Conservation (phyloP, 2,797 vertebrate species). For the Karalla daura region DNA sequence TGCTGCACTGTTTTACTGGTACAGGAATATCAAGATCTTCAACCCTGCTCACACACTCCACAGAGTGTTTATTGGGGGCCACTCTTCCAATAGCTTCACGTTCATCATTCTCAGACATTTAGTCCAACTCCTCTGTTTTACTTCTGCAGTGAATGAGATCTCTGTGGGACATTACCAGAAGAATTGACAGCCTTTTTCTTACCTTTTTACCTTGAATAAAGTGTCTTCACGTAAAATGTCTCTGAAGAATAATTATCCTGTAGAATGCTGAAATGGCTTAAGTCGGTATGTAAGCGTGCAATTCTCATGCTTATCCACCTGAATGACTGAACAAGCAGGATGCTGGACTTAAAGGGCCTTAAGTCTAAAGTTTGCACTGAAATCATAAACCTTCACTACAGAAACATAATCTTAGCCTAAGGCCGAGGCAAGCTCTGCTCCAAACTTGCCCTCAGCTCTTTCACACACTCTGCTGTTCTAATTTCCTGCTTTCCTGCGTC, state of each 20-base stretch:
- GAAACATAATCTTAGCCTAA: slow-evolving; percentile 9
- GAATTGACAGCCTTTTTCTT: not conserved
- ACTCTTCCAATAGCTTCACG: not conserved
- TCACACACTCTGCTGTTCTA: slow-evolving; percentile 3
- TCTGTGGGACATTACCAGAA: not conserved
- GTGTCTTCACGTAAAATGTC: too few relatives aligned
- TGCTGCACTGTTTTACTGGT: not conserved
- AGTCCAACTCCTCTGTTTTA: not conserved
- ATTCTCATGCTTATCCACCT: too few relatives aligned
- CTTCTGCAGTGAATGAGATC: not conserved
- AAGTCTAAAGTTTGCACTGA: not conserved
- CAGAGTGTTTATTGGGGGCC: not conserved
- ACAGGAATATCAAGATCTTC: not conserved
- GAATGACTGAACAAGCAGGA: not conserved
- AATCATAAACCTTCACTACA: not conserved
- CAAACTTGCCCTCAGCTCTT: not conserved
- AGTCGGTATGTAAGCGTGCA: too few relatives aligned
- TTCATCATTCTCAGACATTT: not conserved
- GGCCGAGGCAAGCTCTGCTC: not conserved
- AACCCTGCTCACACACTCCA: not conserved
- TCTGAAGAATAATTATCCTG: too few relatives aligned
- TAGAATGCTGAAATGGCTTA: too few relatives aligned
- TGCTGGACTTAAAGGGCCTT: not conserved
- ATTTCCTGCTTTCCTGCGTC: slow-evolving; percentile 48
- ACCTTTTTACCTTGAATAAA: too few relatives aligned